Evolutionary conservation across 2,888 invertebrate species (phyloP), one percentile per base, ranked within the genome.

Genomic region (Cynaeus angustus): DNA sequence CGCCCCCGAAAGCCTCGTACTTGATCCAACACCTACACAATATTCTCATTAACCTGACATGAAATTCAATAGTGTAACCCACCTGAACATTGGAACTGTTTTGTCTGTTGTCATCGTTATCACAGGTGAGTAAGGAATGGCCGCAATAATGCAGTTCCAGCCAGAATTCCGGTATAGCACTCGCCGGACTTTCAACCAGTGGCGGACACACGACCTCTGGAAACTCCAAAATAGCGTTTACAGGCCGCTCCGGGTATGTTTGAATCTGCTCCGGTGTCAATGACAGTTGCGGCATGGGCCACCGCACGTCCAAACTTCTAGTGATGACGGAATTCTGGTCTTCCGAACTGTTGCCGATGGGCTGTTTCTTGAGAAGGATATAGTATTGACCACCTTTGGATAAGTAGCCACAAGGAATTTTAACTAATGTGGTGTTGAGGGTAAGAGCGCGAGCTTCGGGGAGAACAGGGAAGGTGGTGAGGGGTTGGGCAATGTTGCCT

Each of bases 81-180:
- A 87, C 89, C 87, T 87, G 87, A 55, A 81, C 82, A 72, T 84
- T 85, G 70, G 85, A 85, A 72, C 84, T 84, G 76, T 87, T 88
- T 9, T 64, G 62, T 45, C 66, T 69, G 28, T 46, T 55, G 71
- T 82, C 82, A 16, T 73, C 61, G 8, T 89, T 89, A 79, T 91
- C 91, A 83, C 94, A 95, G 61, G 90, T 87, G 48, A 91, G 88
- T 14, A 92, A 88, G 50, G 91, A 92, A 74, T 91, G 90, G 37
- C 95, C 95, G 79, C 95, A 95, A 80, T 93, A 95, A 75, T 93
- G 88, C 70, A 95, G 85, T 81, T 94, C 93, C 77, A 95, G 84
- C 91, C 92, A 92, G 78, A 92, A 92, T 78, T 93, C 92, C 0
- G 90, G 89, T 46, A 88, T 84, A 16, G 87, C 86, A 9, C 83